phyloP scores from a whole-genome alignment of 2,888 invertebrate species.

The Nemurella pictetii region DNA sequence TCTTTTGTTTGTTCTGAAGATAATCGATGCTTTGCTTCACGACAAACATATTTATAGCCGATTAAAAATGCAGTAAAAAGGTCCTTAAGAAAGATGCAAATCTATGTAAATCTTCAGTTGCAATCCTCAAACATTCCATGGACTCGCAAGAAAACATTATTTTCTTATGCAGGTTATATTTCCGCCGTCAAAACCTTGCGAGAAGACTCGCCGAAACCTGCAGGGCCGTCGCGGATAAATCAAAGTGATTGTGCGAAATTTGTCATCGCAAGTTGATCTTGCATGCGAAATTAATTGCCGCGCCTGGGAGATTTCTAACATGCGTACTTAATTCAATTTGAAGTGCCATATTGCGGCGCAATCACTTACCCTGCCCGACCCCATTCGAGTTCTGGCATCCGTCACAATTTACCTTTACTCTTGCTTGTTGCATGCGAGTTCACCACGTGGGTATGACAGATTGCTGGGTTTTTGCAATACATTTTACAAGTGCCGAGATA shows the following conservation, averaged over 20 bases:
- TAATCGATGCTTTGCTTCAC: not conserved
- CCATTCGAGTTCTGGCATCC: too few species aligned
- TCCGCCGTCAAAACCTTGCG: not conserved
- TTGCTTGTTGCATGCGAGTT: too few species aligned
- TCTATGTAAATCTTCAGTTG: not conserved
- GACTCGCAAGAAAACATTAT: not conserved
- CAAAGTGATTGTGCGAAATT: not conserved
- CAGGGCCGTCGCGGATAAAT: not conserved
- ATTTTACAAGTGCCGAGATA: too few species aligned
- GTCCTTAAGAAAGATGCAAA: not conserved
- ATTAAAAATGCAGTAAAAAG: not conserved
- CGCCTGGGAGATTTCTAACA: not conserved
- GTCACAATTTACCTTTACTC: too few species aligned
- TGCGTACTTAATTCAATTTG: not conserved
- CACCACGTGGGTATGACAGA: too few species aligned
- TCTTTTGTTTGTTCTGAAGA: not conserved
- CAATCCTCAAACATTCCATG: not conserved
- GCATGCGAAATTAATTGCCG: not conserved
- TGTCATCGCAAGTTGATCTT: not conserved
- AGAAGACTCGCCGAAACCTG: not conserved
- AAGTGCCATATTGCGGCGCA: too few species aligned
- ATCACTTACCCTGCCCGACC: too few species aligned
- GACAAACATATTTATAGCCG: not conserved
- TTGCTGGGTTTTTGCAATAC: too few species aligned
- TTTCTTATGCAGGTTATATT: not conserved